Base-by-base conservation (phyloP, 2,113 vertebrate genomes). In the Anhinga anhinga region DNA sequence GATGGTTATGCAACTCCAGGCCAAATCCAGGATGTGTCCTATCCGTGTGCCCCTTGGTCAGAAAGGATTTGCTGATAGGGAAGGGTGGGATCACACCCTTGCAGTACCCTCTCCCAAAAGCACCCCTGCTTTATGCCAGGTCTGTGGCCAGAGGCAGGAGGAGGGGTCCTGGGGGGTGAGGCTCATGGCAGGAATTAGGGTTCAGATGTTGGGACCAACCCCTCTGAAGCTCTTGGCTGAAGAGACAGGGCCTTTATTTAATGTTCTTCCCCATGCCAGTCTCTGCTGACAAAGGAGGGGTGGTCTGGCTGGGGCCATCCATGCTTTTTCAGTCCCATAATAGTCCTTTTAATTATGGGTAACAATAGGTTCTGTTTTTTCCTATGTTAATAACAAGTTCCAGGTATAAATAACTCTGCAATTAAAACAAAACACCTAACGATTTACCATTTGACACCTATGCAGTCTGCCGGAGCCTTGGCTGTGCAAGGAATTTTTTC, bases 351-450 rank as follows among this genome's bases (percentile, higher is more conserved):
- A 93, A 96, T 92, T 77, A 77, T 40, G 55, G 61, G 47, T 92
- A 83, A 88, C 74, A 92, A 73, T 91, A 96, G 53, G 55, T 81
- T 93, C 67, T 95, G 44, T 3, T 22, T 91, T 92, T 86, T 79
- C 82, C 84, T 86, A 47, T 82, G 81, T 94, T 96, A 96, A 97
- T 96, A 92, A 78, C 80, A 82, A 95, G 81, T 97, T 97, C 67
- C 88, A 81, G 55, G 53, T 93, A 88, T 93, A 97, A 96, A 86
- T 90, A 95, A 95, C 88, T 93, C 92, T 93, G 70, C 94, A 96
- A 97, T 97, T 96, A 94, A 94, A 96, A 85, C 63, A 90, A 82
- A 96, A 93, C 17, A 9, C 80, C 67, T 83, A 82, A 90, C 4
- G 4, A 95, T 97, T 97, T 94, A 93, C 88, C 89, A 88, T 94